Percentiles rank a stretch among this genome's conserved stretches.
phyloP scores from a whole-genome alignment of 2,888 invertebrate genomes.

The Rhagonycha fulva region DNA sequence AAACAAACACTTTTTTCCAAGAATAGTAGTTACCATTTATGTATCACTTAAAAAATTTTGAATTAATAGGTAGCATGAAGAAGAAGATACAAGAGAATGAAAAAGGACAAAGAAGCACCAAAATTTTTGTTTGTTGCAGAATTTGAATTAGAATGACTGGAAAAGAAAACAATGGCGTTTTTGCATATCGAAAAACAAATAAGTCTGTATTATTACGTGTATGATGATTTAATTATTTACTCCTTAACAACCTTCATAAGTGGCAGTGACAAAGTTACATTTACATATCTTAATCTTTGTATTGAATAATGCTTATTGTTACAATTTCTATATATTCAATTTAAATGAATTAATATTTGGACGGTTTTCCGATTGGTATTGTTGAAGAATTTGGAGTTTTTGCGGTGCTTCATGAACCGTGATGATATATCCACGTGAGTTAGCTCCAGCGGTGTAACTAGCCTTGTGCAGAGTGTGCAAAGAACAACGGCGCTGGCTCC shows the following conservation, averaged over 20 bases:
- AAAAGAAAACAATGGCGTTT: not conserved
- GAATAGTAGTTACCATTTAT: constrained; percentile 17
- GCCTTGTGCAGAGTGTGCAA: too few relatives aligned
- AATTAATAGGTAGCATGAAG: constrained; percentile 7
- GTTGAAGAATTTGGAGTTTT: not conserved
- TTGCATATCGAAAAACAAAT: not conserved
- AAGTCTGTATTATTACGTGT: not conserved
- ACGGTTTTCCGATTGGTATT: not conserved
- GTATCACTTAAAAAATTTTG: constrained; percentile 7
- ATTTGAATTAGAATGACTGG: not conserved
- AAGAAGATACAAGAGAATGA: not conserved
- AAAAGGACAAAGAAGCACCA: not conserved
- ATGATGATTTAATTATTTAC: constrained; percentile 15
- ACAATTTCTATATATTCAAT: not conserved
- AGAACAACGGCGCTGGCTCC: too few relatives aligned
- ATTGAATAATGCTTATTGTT: constrained; percentile 3
- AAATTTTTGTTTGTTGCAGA: not conserved
- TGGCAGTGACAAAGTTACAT: constrained; percentile 12
- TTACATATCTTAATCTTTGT: constrained; percentile 6
- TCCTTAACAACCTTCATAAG: constrained; percentile 6
- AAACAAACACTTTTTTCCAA: constrained; percentile 13
- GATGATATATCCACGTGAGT: too few relatives aligned
- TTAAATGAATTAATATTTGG: not conserved
- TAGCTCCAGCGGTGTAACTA: too few relatives aligned
- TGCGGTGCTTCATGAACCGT: not conserved